Percentiles rank a stretch among this genome's conserved stretches.
phyloP scores from a whole-genome alignment of 2,797 vertebrate genomes.

The Spinus pinus region DNA sequence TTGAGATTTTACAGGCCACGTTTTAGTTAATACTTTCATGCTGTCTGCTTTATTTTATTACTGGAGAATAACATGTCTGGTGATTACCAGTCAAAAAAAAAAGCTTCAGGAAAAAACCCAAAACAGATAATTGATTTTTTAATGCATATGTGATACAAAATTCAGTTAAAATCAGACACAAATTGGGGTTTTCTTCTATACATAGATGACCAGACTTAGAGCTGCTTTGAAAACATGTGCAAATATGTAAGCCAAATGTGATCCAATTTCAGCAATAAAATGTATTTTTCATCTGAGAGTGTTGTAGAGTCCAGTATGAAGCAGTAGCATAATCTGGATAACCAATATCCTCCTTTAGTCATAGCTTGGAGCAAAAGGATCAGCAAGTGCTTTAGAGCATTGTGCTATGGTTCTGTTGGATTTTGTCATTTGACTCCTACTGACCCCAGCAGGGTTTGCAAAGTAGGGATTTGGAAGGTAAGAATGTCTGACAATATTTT shows the following conservation, averaged over 20 bases:
- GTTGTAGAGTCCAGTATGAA: neutral
- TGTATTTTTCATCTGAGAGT: neutral
- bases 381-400: neutral
- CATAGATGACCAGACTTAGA: neutral
- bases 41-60: neutral
- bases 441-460: neutral
- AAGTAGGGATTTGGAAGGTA: neutral
- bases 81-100: neutral
- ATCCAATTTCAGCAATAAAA: neutral
- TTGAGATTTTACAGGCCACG: neutral
- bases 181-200: fast-evolving
- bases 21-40: neutral
- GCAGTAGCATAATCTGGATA: neutral
- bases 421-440: neutral
- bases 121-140: neutral
- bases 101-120: neutral
- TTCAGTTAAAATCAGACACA: neutral
- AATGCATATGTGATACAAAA: fast-evolving
- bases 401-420: neutral
- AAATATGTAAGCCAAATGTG: neutral
- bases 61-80: neutral
- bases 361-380: neutral
- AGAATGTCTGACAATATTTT: neutral
- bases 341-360: neutral
- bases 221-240: neutral